These are phyloP conservation scores for Percopsis transmontana DNA, from an alignment of 2,113 vertebrate species.

Conservation along the genomic window DNA sequence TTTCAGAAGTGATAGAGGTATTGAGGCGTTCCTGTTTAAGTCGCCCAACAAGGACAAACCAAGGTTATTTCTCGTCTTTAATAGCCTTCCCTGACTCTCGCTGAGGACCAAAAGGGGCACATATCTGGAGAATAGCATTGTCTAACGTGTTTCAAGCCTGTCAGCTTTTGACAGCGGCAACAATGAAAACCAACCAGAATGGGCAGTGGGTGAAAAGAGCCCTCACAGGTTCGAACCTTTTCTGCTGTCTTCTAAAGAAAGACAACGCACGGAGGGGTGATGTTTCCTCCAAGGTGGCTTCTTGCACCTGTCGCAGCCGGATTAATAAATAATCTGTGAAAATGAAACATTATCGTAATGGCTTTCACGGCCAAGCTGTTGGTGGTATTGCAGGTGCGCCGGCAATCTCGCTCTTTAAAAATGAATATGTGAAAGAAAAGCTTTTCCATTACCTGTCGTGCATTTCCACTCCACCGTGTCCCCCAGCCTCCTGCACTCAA, in stretches of 20 bases:
- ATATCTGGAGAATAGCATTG: conserved; percentile 57
- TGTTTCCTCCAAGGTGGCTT: conserved; percentile 60
- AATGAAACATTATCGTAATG: conserved; percentile 76
- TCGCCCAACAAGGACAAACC: conserved; percentile 50
- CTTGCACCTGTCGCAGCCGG: conserved; percentile 66
- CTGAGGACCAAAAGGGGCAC: conserved; percentile 49
- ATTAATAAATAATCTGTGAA: conserved; percentile 82
- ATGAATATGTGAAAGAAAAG: conserved; percentile 76
- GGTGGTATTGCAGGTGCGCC: conserved; percentile 44
- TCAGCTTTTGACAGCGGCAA: conserved; percentile 65
- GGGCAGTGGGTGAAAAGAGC: conserved; percentile 62
- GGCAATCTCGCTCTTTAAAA: conserved; percentile 77
- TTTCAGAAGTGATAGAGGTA: conserved; percentile 32
- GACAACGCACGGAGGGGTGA: conserved; percentile 37
- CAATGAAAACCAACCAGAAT: conserved; percentile 59
- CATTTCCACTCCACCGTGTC: conserved; percentile 70
- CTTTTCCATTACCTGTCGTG: conserved; percentile 70
- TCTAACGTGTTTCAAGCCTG: conserved; percentile 58
- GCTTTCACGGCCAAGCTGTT: conserved; percentile 68
- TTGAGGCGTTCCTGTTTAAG: conserved; percentile 28
- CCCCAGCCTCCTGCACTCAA: conserved; percentile 59
- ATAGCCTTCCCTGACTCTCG: conserved; percentile 47
- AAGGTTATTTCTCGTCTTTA: conserved; percentile 55
- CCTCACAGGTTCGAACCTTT: conserved; percentile 56
- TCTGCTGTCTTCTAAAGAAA: conserved; percentile 43